Base-by-base conservation (phyloP, 2,113 vertebrate species). In the Stercorarius parasiticus region DNA sequence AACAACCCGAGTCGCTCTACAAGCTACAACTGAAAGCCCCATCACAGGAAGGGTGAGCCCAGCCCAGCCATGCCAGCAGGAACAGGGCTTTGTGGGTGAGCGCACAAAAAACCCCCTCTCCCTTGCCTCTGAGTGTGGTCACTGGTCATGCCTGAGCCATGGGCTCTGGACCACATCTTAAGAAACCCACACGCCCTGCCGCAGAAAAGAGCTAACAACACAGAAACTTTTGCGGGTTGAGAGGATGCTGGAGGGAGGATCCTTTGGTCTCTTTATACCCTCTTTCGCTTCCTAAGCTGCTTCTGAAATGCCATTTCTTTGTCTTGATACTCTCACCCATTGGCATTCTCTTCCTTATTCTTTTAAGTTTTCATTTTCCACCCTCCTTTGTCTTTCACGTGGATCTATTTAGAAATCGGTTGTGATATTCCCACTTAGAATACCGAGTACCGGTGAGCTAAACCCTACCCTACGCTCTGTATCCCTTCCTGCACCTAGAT, bases 71-170 rank as follows among this genome's bases (percentile, higher is more conserved):
- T 5, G 22, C 36, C 49, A 49, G 22, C 1, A 2, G 56, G 25
- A 77, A 27, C 15, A 14, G 30, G n/a, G 27, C n/a, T 74, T 82
- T 70, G 34, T 1, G 3, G 49, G 13, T 45, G 25, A 64, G 64
- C 32, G 14, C 1, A 0, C 9, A 25, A 45, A 78, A 40, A 32
- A 64, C 19, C 15, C 4, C 38, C 38, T 71, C 47, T 69, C 32
- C 27, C 47, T 86, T 65, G 49, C 20, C 58, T 76, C 23, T 64
- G 26, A 65, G 13, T 21, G 15, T 58, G 66, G 61, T 66, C 36
- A 81, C 36, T 0, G 1, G 27, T 29, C 2, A 2, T 6, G 8
- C 23, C 17, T 1, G 2, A 90, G 38, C 1, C 1, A 80, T 12
- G 26, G 8, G 15, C 43, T 71, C 73, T 78, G 64, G 42, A 58